A percentile compares a stretch with the other conserved stretches of the same genome.
These are phyloP conservation scores for Cepaea hortensis DNA, from an alignment of 2,888 invertebrate genomes.

Conservation along the genomic window DNA sequence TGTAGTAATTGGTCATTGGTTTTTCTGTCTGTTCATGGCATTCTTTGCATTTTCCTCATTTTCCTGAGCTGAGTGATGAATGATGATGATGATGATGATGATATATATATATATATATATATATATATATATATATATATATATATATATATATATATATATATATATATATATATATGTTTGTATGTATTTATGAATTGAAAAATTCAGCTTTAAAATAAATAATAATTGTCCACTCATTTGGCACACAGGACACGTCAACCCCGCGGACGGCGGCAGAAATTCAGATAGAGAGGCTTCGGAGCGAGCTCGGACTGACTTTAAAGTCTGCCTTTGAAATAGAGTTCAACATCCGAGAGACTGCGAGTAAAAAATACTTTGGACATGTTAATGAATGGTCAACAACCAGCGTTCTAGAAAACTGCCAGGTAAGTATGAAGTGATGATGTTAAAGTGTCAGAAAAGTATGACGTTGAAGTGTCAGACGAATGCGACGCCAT, in stretches of 20 bases:
- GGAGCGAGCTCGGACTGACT: neutral
- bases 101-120: no score
- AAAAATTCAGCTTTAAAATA: neutral
- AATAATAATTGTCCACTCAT: neutral
- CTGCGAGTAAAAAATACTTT: neutral
- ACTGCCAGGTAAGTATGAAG: slow-evolving; percentile 12
- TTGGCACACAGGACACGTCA: slow-evolving; percentile 9
- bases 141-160: no score
- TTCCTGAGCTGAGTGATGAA: no score
- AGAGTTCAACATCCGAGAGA: slow-evolving; percentile 22
- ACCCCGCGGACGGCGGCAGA: slow-evolving; percentile 22
- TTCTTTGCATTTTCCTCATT: no score
- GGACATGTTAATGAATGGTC: slow-evolving; percentile 12
- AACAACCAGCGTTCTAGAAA: neutral
- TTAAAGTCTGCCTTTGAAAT: slow-evolving; percentile 33
- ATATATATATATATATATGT: neutral
- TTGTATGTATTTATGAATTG: neutral
- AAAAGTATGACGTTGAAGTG: no score
- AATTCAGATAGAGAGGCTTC: slow-evolving; percentile 14
- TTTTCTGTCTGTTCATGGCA: no score
- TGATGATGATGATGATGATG: no score
- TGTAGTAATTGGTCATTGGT: no score
- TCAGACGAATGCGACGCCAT: no score
- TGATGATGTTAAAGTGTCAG: no score
- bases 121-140: no score